phyloP scores from a whole-genome alignment of 2,113 vertebrate species.

The Gadus chalcogrammus region DNA sequence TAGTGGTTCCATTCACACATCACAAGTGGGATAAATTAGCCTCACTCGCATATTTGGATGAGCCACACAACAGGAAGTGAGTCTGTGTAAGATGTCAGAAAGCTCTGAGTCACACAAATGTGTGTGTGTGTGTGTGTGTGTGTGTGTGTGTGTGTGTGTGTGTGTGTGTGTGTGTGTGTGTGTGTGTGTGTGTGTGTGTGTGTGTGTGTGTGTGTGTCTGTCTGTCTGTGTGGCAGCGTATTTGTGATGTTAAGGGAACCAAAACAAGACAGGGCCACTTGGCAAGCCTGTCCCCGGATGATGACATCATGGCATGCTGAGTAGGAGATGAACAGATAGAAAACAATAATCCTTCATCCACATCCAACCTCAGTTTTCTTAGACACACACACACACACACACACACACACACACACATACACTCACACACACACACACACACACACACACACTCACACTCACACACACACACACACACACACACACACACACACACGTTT shows the following conservation, averaged over 20 bases:
- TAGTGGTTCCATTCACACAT: too few relatives aligned
- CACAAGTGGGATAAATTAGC: too few relatives aligned
- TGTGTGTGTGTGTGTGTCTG: not conserved
- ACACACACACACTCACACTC: constrained; percentile 22
- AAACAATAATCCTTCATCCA: constrained; percentile 50
- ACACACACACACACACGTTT: not conserved
- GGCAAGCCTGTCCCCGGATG: constrained; percentile 39
- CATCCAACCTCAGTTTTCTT: constrained; percentile 48
- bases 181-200: constrained; percentile 3
- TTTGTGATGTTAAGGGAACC: too few relatives aligned
- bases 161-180: not conserved
- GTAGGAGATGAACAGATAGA: constrained; percentile 54
- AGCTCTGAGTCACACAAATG: too few relatives aligned
- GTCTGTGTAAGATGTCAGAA: too few relatives aligned
- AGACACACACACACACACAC: not conserved
- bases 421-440: too few relatives aligned
- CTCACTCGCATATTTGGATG: too few relatives aligned
- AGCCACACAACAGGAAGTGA: too few relatives aligned
- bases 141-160: too few relatives aligned
- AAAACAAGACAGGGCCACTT: too few relatives aligned
- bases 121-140: too few relatives aligned
- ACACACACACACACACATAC: too few relatives aligned
- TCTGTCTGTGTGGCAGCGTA: not conserved
- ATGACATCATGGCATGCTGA: constrained; percentile 63
- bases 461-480: constrained; percentile 20